Conservation (phyloP, 92 coral and sea anemone genomes). For the Phenganax marumi region DNA sequence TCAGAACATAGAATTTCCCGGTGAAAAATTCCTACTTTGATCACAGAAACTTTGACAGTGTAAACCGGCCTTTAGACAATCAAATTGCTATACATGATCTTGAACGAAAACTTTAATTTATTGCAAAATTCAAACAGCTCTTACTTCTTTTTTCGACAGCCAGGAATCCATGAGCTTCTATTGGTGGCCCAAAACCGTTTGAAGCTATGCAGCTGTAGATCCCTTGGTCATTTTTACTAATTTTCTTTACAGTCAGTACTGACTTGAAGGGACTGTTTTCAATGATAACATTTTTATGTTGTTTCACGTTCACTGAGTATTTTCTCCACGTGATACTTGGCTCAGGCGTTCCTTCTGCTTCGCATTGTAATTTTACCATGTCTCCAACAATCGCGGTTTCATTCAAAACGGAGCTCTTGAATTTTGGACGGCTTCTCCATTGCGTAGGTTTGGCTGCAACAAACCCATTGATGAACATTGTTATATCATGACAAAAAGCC, state of each 20-base stretch:
- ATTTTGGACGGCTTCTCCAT: conserved; percentile 34
- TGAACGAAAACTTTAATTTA: too few species aligned
- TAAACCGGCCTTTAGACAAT: too few species aligned
- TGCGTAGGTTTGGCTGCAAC: conserved; percentile 11
- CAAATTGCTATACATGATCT: too few species aligned
- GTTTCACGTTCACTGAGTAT: conserved; percentile 46
- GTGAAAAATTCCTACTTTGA: too few species aligned
- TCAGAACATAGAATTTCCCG: too few species aligned
- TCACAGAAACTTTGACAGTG: too few species aligned
- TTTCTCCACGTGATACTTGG: conserved; percentile 45
- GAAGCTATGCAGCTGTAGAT: conserved; percentile 64
- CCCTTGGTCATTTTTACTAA: conserved; percentile 56
- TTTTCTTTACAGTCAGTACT: conserved; percentile 38
- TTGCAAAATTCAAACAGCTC: background rate
- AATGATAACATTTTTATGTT: conserved; percentile 34
- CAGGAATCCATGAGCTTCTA: conserved; percentile 52
- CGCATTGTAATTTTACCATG: conserved; percentile 53
- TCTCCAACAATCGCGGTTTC: conserved; percentile 47
- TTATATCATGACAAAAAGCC: background rate
- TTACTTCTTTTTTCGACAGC: conserved; percentile 46
- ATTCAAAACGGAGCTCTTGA: conserved; percentile 41
- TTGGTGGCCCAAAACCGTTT: conserved; percentile 50
- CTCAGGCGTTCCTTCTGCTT: conserved; percentile 54
- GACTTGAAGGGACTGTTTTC: conserved; percentile 46
- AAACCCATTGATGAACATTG: background rate